Base-by-base conservation (phyloP, 1,140 invertebrate species). In the Lucilia sericata region DNA sequence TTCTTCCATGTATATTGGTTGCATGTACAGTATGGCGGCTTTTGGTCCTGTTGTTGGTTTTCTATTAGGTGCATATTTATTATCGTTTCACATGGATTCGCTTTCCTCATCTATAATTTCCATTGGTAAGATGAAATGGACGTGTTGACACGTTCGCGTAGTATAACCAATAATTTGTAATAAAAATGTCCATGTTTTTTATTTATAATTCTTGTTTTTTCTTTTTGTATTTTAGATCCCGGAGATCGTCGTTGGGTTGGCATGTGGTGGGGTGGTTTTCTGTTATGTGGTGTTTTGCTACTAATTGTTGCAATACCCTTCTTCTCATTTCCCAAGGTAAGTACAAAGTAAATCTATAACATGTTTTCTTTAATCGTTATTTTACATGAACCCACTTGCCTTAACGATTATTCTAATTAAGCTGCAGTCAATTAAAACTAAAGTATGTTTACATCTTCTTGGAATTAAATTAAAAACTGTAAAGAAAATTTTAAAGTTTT, bases 251-350 rank as follows among this genome's bases (percentile, higher is more conserved):
- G 95, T 75, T 98, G 97, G 96, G 95, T 98, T 21, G 97, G 97
- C 25, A 97, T 97, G 93, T 98, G 97, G 97, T 98, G 97, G 97
- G 95, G 97, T 21, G 97, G 97, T 17, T 98, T 98, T 89, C 89
- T 98, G 3, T 92, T 98, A 0, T 95, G 96, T 84, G 96, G 96
- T 1, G 88, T 96, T 13, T 92, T 97, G 0, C 93, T 97, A 1
- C 94, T 98, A 49, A 88, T 98, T 30, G 95, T 97, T 17, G 95
- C 96, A 2, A 94, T 98, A 82, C 96, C 97, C 5, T 96, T 98
- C 91, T 96, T 97, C 89, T 95, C 95, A 84, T 98, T 97, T 91
- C 97, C 97, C n/a, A 97, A 98, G 92, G 95, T 86, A 84, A 80
- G 14, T 70, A 1, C 76, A 12, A 3, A 75, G 70, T 42, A 13